phyloP scores from a whole-genome alignment of 2,888 invertebrate species.

The Lithodes maja region DNA sequence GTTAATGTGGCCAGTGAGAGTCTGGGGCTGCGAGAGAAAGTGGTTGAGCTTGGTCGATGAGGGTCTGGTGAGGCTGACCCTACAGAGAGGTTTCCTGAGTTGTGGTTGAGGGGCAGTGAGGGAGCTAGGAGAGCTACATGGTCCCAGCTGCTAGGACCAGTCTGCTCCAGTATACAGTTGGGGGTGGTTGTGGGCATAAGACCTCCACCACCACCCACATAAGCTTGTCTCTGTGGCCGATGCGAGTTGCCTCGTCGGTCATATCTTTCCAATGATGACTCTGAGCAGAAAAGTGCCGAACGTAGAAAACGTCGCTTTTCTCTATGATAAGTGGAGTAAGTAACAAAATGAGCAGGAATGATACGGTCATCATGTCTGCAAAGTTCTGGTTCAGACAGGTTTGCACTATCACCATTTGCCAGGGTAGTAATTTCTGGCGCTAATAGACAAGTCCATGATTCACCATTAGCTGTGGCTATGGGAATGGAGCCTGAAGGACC shows the following conservation, averaged over 20 bases:
- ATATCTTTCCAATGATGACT: conserved; percentile 51
- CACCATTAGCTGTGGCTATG: conserved; percentile 11
- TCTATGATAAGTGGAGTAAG: conserved; percentile 46
- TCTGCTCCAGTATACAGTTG: conserved; percentile 53
- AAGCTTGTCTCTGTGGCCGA: conserved; percentile 7
- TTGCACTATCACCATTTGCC: conserved; percentile 36
- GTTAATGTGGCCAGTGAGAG: conserved; percentile 39
- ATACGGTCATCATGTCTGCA: conserved; percentile 50
- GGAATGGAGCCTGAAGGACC: background rate
- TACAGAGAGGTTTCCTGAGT: conserved; percentile 31
- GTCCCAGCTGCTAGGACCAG: conserved; percentile 53
- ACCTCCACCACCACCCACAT: conserved; percentile 51
- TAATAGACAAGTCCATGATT: conserved; percentile 29
- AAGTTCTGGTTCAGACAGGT: conserved; percentile 55
- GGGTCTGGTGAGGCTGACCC: conserved; percentile 41
- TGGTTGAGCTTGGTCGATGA: conserved; percentile 20
- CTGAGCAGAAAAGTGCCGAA: conserved; percentile 53
- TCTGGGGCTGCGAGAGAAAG: conserved; percentile 47
- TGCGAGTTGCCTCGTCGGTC: conserved; percentile 23
- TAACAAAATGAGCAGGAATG: conserved; percentile 53
- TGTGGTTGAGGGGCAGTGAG: conserved; percentile 46
- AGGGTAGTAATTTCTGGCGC: conserved; percentile 35
- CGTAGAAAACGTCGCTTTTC: conserved; percentile 54
- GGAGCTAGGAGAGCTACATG: conserved; percentile 44
- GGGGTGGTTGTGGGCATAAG: conserved; percentile 54